phyloP scores from a whole-genome alignment of 2,113 vertebrate genomes.

The Ceyx melanurus region DNA sequence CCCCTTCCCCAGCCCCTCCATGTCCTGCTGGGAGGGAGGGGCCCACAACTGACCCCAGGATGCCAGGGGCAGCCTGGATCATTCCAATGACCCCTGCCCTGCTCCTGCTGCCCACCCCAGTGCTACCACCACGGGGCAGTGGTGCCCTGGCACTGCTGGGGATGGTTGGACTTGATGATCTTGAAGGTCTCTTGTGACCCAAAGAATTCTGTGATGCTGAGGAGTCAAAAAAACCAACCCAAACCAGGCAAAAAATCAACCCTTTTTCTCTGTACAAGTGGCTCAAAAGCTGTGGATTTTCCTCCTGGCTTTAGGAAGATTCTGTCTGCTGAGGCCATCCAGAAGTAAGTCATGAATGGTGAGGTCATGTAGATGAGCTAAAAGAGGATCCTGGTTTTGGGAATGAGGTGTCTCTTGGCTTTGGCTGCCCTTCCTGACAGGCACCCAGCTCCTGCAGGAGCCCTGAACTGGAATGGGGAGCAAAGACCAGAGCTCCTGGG shows the following conservation, averaged over 20 bases:
- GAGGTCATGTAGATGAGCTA: background rate
- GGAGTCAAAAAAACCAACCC: too few relatives aligned
- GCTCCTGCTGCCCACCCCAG: too few relatives aligned
- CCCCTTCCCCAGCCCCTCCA: too few relatives aligned
- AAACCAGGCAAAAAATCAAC: background rate
- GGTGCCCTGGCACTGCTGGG: too few relatives aligned
- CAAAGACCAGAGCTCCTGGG: accelerated
- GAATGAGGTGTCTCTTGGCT: background rate
- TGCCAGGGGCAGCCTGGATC: too few relatives aligned
- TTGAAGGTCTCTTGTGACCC: background rate
- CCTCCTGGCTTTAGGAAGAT: background rate
- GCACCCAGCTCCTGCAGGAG: background rate
- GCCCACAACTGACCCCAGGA: too few relatives aligned
- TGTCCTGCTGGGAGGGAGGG: too few relatives aligned
- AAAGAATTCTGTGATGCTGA: background rate
- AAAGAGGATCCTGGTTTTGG: background rate
- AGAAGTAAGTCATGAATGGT: background rate
- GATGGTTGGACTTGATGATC: too few relatives aligned
- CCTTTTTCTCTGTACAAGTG: background rate
- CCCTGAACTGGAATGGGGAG: background rate
- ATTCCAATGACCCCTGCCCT: too few relatives aligned
- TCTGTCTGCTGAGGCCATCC: accelerated
- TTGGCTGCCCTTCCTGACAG: accelerated
- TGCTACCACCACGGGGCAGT: too few relatives aligned
- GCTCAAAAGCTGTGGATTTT: background rate